These are phyloP conservation scores for Holothuria scabra DNA, from an alignment of 53 echinoderm and acorn worm genomes.

Conservation along the genomic window DNA sequence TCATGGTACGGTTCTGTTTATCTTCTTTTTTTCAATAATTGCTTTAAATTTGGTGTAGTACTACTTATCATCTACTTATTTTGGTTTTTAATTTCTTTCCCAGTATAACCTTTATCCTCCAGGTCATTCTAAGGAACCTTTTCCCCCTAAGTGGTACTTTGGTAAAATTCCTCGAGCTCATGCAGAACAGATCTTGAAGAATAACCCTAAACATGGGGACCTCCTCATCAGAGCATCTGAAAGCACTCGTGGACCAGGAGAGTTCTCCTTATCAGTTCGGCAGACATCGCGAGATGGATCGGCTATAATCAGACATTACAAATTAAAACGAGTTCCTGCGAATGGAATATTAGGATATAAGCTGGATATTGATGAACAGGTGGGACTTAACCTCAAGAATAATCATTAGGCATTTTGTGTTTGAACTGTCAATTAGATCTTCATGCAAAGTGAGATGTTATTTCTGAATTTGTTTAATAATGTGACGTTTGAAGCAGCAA, in stretches of 20 bases:
- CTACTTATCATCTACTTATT: too few relatives aligned
- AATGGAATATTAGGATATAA: constrained; percentile 13
- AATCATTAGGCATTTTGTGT: too few relatives aligned
- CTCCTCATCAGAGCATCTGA: constrained; percentile 73
- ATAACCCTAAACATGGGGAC: constrained; percentile 71
- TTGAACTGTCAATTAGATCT: too few relatives aligned
- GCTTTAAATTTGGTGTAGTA: too few relatives aligned
- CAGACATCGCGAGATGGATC: constrained; percentile 64
- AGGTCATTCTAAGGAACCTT: constrained; percentile 22
- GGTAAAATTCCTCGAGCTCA: constrained; percentile 70
- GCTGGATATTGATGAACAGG: constrained; percentile 64
- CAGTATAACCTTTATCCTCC: constrained; percentile 31
- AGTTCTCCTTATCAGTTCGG: constrained; percentile 82
- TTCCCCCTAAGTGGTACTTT: constrained; percentile 90
- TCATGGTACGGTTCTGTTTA: too few relatives aligned
- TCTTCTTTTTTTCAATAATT: too few relatives aligned
- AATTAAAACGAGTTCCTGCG: constrained; percentile 54
- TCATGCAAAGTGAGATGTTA: too few relatives aligned
- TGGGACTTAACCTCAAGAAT: background rate
- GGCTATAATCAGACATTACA: constrained; percentile 80
- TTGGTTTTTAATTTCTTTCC: background rate
- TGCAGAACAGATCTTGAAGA: constrained; percentile 85
- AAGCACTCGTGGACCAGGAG: constrained; percentile 69
- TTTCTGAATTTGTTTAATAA: too few relatives aligned
- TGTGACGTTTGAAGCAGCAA: too few relatives aligned